Percentiles rank a stretch among this genome's conserved stretches.
phyloP scores from a whole-genome alignment of 2,797 vertebrate species.

The Bufotes viridis region DNA sequence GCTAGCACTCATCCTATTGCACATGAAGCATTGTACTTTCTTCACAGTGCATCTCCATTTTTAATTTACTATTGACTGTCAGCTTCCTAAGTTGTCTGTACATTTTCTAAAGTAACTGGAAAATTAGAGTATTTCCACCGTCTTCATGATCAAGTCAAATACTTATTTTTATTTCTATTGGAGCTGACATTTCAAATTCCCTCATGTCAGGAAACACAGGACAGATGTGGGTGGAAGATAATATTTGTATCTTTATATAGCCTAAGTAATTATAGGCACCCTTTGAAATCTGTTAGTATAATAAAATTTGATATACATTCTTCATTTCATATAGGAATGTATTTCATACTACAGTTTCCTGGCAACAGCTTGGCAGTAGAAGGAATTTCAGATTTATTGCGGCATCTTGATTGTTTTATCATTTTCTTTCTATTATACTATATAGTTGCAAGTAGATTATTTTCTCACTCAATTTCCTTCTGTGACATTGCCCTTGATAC shows the following conservation, averaged over 20 bases:
- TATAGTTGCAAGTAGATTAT: background rate
- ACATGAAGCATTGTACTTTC: no score
- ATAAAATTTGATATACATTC: conserved; percentile 12
- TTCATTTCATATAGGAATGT: conserved; percentile 5
- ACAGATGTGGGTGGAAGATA: conserved; percentile 11
- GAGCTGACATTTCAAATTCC: background rate
- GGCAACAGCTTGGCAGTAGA: background rate
- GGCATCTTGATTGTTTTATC: background rate
- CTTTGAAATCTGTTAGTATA: conserved; percentile 18
- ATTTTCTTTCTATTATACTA: background rate
- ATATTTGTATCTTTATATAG: conserved; percentile 20
- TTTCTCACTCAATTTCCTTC: background rate
- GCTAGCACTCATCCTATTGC: no score
- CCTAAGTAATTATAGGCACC: conserved; percentile 1
- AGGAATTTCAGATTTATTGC: background rate
- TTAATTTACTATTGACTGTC: background rate
- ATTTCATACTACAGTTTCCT: conserved; percentile 3
- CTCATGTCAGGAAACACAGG: conserved; percentile 18
- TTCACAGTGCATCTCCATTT: no score
- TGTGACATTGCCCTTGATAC: background rate
- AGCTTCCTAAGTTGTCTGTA: background rate
- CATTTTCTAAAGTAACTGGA: background rate
- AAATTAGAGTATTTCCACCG: background rate
- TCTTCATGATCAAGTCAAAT: background rate
- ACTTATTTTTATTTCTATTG: background rate